phyloP scores from a whole-genome alignment of 2,888 invertebrate genomes.

The Eristalis arbustorum region DNA sequence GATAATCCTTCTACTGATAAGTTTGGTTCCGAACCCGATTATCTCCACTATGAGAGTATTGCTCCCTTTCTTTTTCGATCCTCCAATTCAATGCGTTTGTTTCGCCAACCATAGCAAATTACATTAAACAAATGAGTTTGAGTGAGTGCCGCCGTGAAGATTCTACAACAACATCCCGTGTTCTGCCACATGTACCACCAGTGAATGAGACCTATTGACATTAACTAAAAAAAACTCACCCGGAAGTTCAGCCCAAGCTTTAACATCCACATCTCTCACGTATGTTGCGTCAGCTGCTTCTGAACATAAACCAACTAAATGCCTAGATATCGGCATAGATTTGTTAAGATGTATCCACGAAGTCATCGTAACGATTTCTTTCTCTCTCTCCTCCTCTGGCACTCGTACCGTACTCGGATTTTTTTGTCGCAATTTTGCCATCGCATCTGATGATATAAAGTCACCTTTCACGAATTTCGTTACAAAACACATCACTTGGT shows the following conservation, averaged over 20 bases:
- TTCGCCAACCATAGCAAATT: too few relatives aligned
- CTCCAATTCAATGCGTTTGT: too few relatives aligned
- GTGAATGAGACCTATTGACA: too few relatives aligned
- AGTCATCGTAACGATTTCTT: constrained; percentile 91
- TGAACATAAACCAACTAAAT: constrained; percentile 88
- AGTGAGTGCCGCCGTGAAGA: too few relatives aligned
- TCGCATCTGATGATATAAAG: constrained; percentile 97
- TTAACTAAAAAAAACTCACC: constrained; percentile 78
- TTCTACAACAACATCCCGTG: too few relatives aligned
- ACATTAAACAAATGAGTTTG: too few relatives aligned
- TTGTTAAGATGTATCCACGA: constrained; percentile 87
- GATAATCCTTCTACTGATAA: too few relatives aligned
- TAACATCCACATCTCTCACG: constrained; percentile 88
- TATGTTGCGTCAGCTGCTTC: constrained; percentile 89
- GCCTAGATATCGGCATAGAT: constrained; percentile 86
- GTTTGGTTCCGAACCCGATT: too few relatives aligned
- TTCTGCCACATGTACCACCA: too few relatives aligned
- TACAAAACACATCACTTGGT: constrained; percentile 95
- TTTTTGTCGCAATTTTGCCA: constrained; percentile 95
- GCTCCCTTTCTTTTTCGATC: too few relatives aligned
- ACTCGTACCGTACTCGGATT: constrained; percentile 93
- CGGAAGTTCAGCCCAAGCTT: constrained; percentile 89
- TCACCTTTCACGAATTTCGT: constrained; percentile 94
- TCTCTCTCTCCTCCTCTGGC: constrained; percentile 94
- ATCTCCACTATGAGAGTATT: too few relatives aligned